Evolutionary conservation across 2,113 vertebrate genomes (phyloP), one percentile per base, ranked within the genome.

Genomic region (Pangasianodon hypophthalmus): DNA sequence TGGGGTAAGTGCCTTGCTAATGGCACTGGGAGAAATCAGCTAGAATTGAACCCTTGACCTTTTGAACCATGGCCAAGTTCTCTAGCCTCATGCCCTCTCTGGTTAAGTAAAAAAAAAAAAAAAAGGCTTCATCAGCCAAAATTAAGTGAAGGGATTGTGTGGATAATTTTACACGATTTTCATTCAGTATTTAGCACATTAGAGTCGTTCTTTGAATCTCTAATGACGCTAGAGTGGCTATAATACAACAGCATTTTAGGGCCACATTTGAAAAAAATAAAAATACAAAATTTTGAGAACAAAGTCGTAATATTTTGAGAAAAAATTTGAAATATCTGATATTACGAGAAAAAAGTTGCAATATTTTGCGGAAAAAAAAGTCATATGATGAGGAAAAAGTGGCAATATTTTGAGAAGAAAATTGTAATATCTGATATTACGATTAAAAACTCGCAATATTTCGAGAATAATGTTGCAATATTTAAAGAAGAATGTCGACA

Each of bases 1-100:
- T 80, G 24, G 71, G 83, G 80, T 88, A 86, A 86, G 73, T 86
- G 73, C 48, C 58, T 86, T 54, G 58, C 58, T 86, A 89, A 89
- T 44, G 46, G 84, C 56, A 89, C 26, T 54, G 52, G 50, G 58
- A 79, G 88, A 73, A 84, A 89, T 75, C 88, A 48, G 52, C 16
- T n/a, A 69, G 24, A 88, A 41, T n/a, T 89, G 56, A 89, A 85
- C 82, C 83, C 46, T 26, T 89, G 54, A 85, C 83, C 88, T 54
- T 52, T 50, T 77, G 54, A 85, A 79, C 69, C 71, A 77, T 60
- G 54, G 52, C 67, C 82, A 89, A 85, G 88, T 77, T 62, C 67
- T 60, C 37, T 29, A 48, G 32, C 9, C 3, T 44, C 46, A 54
- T 6, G 2, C 32, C 50, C 21, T 0, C 3, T n/a, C 69, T 62